phyloP scores from a whole-genome alignment of 2,797 vertebrate genomes.

The Hozukius guyotensis region DNA sequence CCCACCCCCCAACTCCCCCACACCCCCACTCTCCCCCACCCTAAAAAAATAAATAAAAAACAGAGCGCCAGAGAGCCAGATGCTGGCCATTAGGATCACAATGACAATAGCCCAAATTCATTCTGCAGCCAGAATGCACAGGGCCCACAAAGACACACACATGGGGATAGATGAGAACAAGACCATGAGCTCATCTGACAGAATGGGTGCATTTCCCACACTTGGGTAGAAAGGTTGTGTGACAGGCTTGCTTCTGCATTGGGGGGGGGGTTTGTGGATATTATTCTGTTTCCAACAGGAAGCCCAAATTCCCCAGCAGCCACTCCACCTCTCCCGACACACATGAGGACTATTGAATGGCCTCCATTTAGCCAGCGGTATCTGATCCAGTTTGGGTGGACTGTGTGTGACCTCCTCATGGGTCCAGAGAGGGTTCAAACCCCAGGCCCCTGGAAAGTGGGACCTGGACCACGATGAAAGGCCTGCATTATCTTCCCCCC shows the following conservation, averaged over 20 bases:
- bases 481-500: constrained; percentile 53
- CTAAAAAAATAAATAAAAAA: constrained; percentile 4
- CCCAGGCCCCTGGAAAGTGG: constrained; percentile 39
- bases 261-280: constrained; percentile 26
- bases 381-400: constrained; percentile 49
- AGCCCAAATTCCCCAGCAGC: constrained; percentile 51
- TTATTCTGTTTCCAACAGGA: constrained; percentile 59
- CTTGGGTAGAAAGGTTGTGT: constrained; percentile 58
- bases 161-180: constrained; percentile 24
- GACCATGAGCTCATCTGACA: constrained; percentile 67
- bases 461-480: constrained; percentile 63
- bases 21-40: neutral
- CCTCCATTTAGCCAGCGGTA: constrained; percentile 47
- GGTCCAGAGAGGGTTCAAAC: constrained; percentile 50
- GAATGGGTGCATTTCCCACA: constrained; percentile 74
- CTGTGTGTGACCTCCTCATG: constrained; percentile 43
- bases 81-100: constrained; percentile 71
- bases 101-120: constrained; percentile 65
- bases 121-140: constrained; percentile 39
- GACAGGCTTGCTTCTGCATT: constrained; percentile 53
- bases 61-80: constrained; percentile 59
- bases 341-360: constrained; percentile 44
- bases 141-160: constrained; percentile 39
- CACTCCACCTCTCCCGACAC: constrained; percentile 17
- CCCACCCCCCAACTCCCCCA: neutral